Evolutionary conservation across 2,113 vertebrate species (phyloP), one percentile per base, ranked within the genome.

Genomic region (Pavo muticus): DNA sequence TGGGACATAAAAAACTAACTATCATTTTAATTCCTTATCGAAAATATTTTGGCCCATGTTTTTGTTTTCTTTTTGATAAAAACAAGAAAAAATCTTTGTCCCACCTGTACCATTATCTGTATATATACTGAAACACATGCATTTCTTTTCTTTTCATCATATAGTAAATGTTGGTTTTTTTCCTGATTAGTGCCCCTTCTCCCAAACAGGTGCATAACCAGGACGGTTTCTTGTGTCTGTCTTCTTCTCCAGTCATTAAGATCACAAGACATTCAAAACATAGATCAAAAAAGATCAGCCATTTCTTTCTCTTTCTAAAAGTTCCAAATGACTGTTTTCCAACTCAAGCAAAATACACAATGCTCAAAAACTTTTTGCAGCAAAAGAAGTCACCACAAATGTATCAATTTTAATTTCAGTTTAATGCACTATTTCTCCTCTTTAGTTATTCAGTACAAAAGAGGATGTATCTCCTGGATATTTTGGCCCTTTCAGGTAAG

Each of bases 331-430:
- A 10, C 1, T 63, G 63, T 65, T 92, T 89, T 59, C 13, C 17
- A 40, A 4, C 6, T 2, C 16, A 73, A 84, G 7, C 19, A 45
- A 18, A 27, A 4, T 40, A 37, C 67, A 68, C 37, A 52, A 47
- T 24, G 48, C 12, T 50, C 23, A 50, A 50, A 50, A 50, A 50
- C 47, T 50, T 50, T 24, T 50, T 50, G 11, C 48, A 82, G 68
- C 9, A 70, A 73, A 87, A 82, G 9, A 71, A 63, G 3, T 32
- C 73, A 9, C 30, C 3, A 25, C 6, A 69, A 84, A 47, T 5
- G 1, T 4, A 1, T 19, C 7, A 45, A 16, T 0, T 9, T 1
- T 3, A 30, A 30, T 82, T 63, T 56, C 5, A 21, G 75, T 70
- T 9, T 5, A 59, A 80, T 56, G 68, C 24, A 70, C 20, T 63